Evolutionary conservation across 2,113 vertebrate species (phyloP).

Genomic region (Calyptomena viridis): DNA sequence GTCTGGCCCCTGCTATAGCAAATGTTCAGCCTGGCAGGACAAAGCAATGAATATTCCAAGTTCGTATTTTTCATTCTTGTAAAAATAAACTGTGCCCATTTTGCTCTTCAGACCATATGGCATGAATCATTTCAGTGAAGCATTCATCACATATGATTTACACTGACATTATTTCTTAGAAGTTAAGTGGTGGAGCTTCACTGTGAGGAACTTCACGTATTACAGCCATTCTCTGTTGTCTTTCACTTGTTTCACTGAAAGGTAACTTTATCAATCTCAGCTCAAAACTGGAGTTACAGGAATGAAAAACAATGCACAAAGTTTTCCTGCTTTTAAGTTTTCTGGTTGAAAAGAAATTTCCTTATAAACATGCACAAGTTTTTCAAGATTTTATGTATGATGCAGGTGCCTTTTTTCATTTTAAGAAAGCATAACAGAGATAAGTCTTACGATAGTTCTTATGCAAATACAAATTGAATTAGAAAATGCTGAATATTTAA

Average conservation of each 20-base stretch:
- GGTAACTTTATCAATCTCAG: neutral
- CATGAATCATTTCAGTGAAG: constrained; percentile 64
- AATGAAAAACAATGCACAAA: neutral
- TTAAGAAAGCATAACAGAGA: neutral
- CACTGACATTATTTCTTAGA: constrained; percentile 51
- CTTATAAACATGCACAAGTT: neutral
- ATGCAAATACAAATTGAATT: neutral
- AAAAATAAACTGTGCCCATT: constrained; percentile 63
- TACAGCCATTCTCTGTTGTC: neutral
- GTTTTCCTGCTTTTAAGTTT: neutral
- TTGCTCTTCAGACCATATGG: constrained; percentile 62
- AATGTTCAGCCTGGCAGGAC: constrained; percentile 59
- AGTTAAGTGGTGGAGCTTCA: constrained; percentile 19
- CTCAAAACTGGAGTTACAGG: neutral
- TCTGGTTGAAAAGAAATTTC: neutral
- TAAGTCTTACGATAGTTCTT: neutral
- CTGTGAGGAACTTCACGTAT: neutral
- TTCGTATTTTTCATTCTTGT: constrained; percentile 62
- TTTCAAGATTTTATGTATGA: neutral
- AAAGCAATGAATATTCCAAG: constrained; percentile 63
- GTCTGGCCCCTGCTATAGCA: constrained; percentile 28
- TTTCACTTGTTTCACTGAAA: neutral
- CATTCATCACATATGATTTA: constrained; percentile 47
- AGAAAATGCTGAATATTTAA: neutral
- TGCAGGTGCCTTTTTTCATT: neutral